Evolutionary conservation across 2,113 vertebrate species (phyloP).

Genomic region (Petrocephalus microphthalmus): DNA sequence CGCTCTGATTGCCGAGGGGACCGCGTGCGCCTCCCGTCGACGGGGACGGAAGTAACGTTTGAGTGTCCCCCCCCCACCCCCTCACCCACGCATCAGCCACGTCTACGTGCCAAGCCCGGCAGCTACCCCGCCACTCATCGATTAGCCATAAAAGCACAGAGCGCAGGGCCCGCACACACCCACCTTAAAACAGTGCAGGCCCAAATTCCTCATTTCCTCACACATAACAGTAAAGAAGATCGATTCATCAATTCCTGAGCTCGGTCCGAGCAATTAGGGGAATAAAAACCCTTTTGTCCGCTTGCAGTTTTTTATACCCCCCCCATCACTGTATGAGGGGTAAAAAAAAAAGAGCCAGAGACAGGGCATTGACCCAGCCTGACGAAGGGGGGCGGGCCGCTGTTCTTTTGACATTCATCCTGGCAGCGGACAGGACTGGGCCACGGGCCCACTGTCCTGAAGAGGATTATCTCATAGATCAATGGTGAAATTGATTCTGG

Average conservation of each 20-base stretch:
- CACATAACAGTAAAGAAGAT: conserved; percentile 55
- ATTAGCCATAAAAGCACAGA: conserved; percentile 46
- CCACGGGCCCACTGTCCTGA: conserved; percentile 55
- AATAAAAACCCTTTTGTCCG: conserved; percentile 41
- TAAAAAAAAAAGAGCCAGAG: neutral
- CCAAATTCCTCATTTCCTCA: conserved; percentile 50
- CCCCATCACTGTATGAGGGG: neutral
- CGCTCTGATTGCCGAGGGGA: neutral
- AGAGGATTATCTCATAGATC: conserved; percentile 74
- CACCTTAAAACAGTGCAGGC: conserved; percentile 47
- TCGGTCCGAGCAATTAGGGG: conserved; percentile 50
- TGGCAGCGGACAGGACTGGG: conserved; percentile 57
- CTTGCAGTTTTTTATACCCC: neutral
- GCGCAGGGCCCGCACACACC: conserved; percentile 20
- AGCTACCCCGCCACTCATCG: conserved; percentile 50
- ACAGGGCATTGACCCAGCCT: neutral
- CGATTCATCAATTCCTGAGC: conserved; percentile 50
- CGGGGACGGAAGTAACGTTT: neutral
- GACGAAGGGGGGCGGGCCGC: neutral
- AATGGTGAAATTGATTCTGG: conserved; percentile 68
- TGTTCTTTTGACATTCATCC: conserved; percentile 52
- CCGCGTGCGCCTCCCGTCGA: neutral
- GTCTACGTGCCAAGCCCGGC: conserved; percentile 18
- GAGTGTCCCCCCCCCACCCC: neutral
- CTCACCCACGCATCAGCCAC: neutral